A percentile compares a stretch with the other conserved stretches of the same genome.
Evolutionary conservation across 2,888 invertebrate genomes (phyloP).

Genomic region (Ophion costatus): DNA sequence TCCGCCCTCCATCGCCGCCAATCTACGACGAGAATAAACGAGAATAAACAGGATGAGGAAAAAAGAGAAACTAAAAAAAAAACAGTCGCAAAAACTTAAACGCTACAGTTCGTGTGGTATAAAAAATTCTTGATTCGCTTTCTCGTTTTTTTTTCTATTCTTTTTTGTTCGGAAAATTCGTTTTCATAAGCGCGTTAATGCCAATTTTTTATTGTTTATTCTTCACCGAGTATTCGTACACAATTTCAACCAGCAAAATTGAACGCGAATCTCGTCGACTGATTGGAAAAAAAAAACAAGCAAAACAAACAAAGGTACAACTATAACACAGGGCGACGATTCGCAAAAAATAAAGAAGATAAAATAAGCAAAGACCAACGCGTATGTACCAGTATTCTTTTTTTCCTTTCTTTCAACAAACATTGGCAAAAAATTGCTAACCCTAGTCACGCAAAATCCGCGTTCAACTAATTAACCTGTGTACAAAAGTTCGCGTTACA

Average conservation of each 20-base stretch:
- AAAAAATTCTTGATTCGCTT: slow-evolving; percentile 42
- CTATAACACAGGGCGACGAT: not conserved
- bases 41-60: slow-evolving; percentile 21
- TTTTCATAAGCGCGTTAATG: no score
- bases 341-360: slow-evolving; percentile 17
- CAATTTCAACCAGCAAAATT: slow-evolving; percentile 71
- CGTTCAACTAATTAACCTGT: not conserved
- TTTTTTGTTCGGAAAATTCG: not conserved
- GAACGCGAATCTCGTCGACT: slow-evolving; percentile 39
- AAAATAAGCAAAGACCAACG: no score
- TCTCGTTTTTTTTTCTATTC: not conserved
- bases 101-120: slow-evolving; percentile 60
- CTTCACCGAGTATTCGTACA: slow-evolving; percentile 2
- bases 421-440: no score
- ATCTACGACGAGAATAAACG: slow-evolving; percentile 43
- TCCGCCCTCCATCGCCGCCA: slow-evolving; percentile 30
- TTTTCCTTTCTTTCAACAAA: no score
- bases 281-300: not conserved
- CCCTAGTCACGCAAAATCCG: no score
- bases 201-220: not conserved
- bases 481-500: no score
- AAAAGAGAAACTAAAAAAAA: slow-evolving; percentile 30
- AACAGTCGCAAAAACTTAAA: slow-evolving; percentile 57
- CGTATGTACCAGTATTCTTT: no score
- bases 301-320: not conserved